Conservation (phyloP, 1,140 invertebrate species). For the Drosophila ficusphila region DNA sequence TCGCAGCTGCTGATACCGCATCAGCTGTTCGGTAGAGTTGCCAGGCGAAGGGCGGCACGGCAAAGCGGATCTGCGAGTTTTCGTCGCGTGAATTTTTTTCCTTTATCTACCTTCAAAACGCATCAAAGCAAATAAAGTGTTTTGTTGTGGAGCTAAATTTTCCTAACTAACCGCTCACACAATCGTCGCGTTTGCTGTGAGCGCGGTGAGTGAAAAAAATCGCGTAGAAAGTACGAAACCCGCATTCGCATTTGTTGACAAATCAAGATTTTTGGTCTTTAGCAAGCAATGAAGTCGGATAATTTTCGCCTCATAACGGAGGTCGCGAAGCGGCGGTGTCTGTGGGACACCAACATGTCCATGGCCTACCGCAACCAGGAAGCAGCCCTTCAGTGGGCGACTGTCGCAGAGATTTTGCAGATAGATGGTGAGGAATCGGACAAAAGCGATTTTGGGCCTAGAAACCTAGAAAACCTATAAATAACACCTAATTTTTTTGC, state of each 20-base stretch:
- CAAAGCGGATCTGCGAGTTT: background rate
- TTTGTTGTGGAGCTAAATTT: no score
- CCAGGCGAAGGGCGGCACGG: background rate
- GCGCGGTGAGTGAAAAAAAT: background rate
- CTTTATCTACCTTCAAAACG: background rate
- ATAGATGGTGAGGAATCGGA: conserved; percentile 42
- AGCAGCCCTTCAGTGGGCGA: conserved; percentile 30
- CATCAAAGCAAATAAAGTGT: background rate
- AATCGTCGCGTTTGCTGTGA: background rate
- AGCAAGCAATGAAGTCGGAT: conserved; percentile 47
- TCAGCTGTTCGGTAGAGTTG: conserved; percentile 38
- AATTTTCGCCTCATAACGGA: conserved; percentile 57
- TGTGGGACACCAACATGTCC: conserved; percentile 60
- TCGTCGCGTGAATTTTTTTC: background rate
- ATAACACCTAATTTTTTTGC: conserved; percentile 1
- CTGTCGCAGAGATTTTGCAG: conserved; percentile 45
- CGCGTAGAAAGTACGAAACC: background rate
- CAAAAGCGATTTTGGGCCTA: background rate
- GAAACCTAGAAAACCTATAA: conserved; percentile 1
- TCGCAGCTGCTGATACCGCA: background rate
- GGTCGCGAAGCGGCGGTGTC: conserved; percentile 43
- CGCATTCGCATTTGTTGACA: conserved; percentile 42
- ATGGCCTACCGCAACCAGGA: conserved; percentile 48
- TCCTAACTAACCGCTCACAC: background rate
- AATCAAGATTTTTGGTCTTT: conserved; percentile 5